Conservation (phyloP, 2,113 vertebrate species). For the Desmodus rotundus region DNA sequence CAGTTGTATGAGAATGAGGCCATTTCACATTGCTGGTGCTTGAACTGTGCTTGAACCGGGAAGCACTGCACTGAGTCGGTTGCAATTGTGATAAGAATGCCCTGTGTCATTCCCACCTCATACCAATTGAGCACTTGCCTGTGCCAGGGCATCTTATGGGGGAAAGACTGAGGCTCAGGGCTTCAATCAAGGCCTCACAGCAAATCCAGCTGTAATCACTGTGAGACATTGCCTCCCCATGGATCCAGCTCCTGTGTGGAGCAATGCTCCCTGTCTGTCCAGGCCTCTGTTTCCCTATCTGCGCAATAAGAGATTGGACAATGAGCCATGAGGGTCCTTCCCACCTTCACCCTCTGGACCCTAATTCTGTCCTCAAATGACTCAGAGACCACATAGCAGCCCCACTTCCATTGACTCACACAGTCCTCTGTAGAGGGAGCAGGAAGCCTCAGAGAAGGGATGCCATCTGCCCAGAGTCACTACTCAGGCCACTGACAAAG, state of each 20-base stretch:
- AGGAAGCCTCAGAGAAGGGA: background rate
- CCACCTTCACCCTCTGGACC: background rate
- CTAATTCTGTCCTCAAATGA: background rate
- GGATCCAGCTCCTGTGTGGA: background rate
- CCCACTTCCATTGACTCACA: background rate
- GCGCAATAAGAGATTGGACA: background rate
- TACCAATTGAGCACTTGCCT: background rate
- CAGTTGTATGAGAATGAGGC: background rate
- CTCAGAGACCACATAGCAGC: background rate
- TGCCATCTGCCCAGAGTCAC: background rate
- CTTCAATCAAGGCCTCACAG: background rate
- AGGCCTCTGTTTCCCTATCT: background rate
- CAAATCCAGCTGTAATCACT: background rate
- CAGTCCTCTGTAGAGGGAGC: background rate
- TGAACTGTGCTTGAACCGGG: accelerated
- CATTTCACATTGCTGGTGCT: accelerated
- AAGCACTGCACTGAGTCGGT: background rate
- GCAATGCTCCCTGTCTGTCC: background rate
- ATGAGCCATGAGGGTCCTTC: background rate
- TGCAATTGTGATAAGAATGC: accelerated
- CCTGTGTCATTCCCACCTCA: background rate
- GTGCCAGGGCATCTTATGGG: background rate
- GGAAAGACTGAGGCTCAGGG: background rate
- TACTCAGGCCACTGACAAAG: background rate
- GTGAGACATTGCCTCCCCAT: background rate